Percentiles rank a stretch among this genome's conserved stretches.
Evolutionary conservation across 2,797 vertebrate species (phyloP).

Genomic region (Anguilla anguilla): DNA sequence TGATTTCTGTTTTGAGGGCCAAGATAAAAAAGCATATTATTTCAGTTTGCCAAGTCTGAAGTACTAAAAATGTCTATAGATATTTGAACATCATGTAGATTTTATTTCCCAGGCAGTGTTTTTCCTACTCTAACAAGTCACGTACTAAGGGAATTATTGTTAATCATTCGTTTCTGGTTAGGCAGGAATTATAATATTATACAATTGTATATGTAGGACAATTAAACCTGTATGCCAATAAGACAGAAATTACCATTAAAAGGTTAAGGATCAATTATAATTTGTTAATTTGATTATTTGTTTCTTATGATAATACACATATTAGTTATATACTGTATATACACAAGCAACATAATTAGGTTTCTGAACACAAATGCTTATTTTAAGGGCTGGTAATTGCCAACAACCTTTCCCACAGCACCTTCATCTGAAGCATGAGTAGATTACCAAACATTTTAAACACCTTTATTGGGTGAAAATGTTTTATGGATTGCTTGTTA

Average conservation of each 20-base stretch:
- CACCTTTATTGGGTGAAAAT: conserved; percentile 2
- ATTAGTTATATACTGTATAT: conserved; percentile 2
- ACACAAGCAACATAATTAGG: conserved; percentile 19
- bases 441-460: background rate
- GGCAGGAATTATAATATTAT: background rate
- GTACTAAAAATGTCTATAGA: background rate
- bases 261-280: background rate
- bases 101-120: background rate
- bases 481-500: conserved; percentile 5
- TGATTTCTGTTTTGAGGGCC: conserved; percentile 9
- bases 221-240: background rate
- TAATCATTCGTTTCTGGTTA: background rate
- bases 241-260: background rate
- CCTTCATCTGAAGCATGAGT: background rate
- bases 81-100: background rate
- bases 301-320: conserved; percentile 14
- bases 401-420: background rate
- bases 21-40: background rate
- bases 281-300: background rate
- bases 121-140: background rate
- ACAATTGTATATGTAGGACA: background rate
- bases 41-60: conserved; percentile 3
- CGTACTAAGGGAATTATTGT: background rate
- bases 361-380: background rate
- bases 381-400: background rate